A percentile compares a stretch with the other conserved stretches of the same genome.
These are phyloP conservation scores for Alouatta palliata DNA, from an alignment of 2,113 vertebrate species.

Conservation along the genomic window DNA sequence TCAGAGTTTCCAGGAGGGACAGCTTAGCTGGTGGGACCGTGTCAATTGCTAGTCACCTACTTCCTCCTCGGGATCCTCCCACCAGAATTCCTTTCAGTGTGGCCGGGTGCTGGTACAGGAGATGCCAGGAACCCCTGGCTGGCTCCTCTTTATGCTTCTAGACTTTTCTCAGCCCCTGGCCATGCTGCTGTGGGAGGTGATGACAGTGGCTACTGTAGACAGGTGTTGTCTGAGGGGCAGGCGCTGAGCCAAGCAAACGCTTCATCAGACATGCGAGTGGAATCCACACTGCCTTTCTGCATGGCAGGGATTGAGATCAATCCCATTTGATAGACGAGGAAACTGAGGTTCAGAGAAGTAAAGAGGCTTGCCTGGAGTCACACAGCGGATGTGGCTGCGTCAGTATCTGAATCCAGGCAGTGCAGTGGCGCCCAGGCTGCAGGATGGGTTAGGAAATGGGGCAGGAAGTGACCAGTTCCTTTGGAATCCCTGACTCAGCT, in stretches of 20 bases:
- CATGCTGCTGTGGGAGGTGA: accelerated
- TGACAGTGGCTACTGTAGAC: accelerated
- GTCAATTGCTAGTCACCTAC: not conserved
- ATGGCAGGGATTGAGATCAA: not conserved
- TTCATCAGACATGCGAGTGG: not conserved
- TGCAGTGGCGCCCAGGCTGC: not conserved
- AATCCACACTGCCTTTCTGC: accelerated
- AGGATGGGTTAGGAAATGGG: conserved; percentile 52
- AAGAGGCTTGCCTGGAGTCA: not conserved
- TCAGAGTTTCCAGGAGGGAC: not conserved
- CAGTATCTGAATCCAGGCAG: not conserved
- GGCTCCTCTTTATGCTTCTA: not conserved
- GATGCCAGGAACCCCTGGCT: not conserved
- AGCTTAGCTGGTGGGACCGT: not conserved
- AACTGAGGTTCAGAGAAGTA: not conserved
- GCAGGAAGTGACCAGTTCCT: conserved; percentile 73
- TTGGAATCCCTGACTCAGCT: conserved; percentile 79
- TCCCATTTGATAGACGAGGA: not conserved
- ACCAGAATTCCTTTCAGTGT: not conserved
- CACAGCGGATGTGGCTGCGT: not conserved
- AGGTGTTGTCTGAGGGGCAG: not conserved
- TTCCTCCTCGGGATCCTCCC: not conserved
- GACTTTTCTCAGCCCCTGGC: not conserved
- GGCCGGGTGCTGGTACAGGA: not conserved
- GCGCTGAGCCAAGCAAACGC: accelerated